phyloP scores from a whole-genome alignment of 2,113 vertebrate species.

The Rhinoderma darwinii region DNA sequence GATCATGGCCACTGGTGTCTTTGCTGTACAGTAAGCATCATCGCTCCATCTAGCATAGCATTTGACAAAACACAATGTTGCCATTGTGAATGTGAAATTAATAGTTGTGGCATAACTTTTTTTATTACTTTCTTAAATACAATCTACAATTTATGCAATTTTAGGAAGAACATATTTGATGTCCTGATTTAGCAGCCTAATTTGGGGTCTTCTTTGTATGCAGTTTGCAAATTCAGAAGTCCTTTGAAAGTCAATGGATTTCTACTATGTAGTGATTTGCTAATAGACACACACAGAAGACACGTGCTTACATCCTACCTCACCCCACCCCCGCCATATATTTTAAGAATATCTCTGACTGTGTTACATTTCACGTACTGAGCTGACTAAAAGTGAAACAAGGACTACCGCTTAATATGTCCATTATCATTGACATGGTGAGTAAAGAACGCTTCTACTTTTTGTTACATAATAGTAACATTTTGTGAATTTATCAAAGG shows the following conservation, averaged over 20 bases:
- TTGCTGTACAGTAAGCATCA: too few species aligned
- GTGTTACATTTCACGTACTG: not conserved
- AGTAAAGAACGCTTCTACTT: not conserved
- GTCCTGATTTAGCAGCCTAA: too few species aligned
- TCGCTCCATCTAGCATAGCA: not conserved
- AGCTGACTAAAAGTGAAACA: constrained; percentile 12
- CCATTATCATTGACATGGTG: not conserved
- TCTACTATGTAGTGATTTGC: too few species aligned
- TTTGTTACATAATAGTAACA: not conserved
- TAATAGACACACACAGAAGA: not conserved
- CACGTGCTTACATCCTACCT: not conserved
- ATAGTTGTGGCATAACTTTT: not conserved
- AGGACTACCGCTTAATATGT: constrained; percentile 6
- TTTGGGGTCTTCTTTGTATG: too few species aligned
- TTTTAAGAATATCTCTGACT: not conserved
- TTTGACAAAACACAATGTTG: not conserved
- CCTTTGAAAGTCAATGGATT: too few species aligned
- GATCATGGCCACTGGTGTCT: too few species aligned
- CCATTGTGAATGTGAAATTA: not conserved
- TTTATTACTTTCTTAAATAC: not conserved
- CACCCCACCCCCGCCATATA: not conserved
- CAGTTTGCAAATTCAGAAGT: too few species aligned
- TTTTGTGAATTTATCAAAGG: not conserved
- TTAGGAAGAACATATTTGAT: too few species aligned
- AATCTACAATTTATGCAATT: too few species aligned